phyloP scores from a whole-genome alignment of 2,888 invertebrate genomes.

The Polietes domitor region DNA sequence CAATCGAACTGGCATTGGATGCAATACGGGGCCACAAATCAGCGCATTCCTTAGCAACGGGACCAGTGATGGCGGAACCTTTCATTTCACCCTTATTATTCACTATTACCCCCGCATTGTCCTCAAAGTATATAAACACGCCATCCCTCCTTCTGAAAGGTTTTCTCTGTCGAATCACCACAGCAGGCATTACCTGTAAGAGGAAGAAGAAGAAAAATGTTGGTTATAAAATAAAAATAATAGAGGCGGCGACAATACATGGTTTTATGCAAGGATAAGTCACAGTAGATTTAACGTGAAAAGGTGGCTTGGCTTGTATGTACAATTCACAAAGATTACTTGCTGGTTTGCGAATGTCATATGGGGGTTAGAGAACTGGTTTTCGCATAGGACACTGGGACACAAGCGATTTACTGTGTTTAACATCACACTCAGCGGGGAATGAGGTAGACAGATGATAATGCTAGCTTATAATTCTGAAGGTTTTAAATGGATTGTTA shows the following conservation, averaged over 20 bases:
- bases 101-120: conserved; percentile 99
- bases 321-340: too few species aligned
- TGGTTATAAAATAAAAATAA: neutral
- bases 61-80: conserved; percentile 99
- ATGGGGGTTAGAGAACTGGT: too few species aligned
- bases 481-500: too few species aligned
- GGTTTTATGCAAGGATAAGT: neutral
- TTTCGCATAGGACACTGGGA: too few species aligned
- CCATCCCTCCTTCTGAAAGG: conserved; percentile 99
- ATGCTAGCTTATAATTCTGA: too few species aligned
- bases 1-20: conserved; percentile 99
- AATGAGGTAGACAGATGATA: too few species aligned
- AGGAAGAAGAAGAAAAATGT: conserved; percentile 47
- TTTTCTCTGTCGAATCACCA: conserved; percentile 98
- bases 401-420: too few species aligned
- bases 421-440: too few species aligned
- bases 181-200: conserved; percentile 97
- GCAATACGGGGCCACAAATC: conserved; percentile 99
- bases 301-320: neutral
- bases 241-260: neutral
- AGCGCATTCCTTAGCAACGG: conserved; percentile 99
- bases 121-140: conserved; percentile 99
- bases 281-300: neutral
- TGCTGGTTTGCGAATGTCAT: too few species aligned
- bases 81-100: conserved; percentile 99